These are phyloP conservation scores for Desmophyllum pertusum DNA, from an alignment of 92 coral and sea anemone genomes.

Conservation along the genomic window DNA sequence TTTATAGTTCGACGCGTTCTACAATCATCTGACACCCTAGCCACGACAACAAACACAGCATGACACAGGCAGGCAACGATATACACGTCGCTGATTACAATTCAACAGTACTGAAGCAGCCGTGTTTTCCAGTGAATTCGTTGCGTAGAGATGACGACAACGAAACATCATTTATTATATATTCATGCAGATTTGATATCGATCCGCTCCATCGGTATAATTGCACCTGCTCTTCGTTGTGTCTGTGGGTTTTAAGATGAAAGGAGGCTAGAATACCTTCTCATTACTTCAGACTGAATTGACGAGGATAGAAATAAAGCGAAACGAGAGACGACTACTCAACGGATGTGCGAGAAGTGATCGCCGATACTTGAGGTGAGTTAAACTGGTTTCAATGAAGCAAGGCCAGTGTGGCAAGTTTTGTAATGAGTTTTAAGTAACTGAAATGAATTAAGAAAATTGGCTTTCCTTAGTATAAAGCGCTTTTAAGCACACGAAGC, in stretches of 20 bases:
- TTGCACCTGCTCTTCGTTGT: conserved; percentile 25
- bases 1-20: background rate
- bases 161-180: conserved; percentile 9
- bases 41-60: background rate
- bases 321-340: background rate
- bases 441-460: background rate
- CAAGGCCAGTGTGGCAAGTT: background rate
- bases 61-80: background rate
- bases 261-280: background rate
- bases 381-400: conserved; percentile 1
- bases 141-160: background rate
- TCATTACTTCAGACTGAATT: background rate
- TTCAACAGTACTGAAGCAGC: background rate
- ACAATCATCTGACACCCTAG: background rate
- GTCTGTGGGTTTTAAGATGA: background rate
- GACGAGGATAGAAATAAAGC: background rate
- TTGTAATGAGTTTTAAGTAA: background rate
- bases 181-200: conserved; percentile 9
- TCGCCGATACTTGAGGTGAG: conserved; percentile 1
- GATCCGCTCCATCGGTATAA: background rate
- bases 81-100: background rate
- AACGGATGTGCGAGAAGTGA: background rate
- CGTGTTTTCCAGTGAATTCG: background rate
- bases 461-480: background rate
- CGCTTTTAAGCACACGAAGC: background rate